These are phyloP conservation scores for Whitmania pigra DNA, from an alignment of 1,140 invertebrate species.

Conservation along the genomic window DNA sequence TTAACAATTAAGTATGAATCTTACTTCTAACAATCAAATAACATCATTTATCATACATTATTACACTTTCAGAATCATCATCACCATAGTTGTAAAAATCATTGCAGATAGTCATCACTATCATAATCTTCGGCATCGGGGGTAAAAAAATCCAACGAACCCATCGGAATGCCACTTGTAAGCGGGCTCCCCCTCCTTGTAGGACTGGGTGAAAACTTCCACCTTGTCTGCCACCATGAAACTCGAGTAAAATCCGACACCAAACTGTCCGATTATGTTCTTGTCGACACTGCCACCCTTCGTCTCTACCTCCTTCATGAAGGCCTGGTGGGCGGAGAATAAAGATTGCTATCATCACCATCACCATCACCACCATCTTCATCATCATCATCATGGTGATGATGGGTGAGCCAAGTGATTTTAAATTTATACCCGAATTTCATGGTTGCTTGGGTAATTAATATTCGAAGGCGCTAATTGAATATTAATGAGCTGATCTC, in stretches of 20 bases:
- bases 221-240: slow-evolving; percentile 89
- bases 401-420: too few relatives aligned
- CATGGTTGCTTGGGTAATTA: too few relatives aligned
- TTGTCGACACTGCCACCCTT: slow-evolving; percentile 47
- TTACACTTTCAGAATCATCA: too few relatives aligned
- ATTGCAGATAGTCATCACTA: neutral
- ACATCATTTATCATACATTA: too few relatives aligned
- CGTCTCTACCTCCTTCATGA: slow-evolving; percentile 68
- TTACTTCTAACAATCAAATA: too few relatives aligned
- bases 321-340: slow-evolving; percentile 47
- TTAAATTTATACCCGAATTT: too few relatives aligned
- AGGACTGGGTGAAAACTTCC: slow-evolving; percentile 65
- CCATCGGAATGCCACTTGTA: slow-evolving; percentile 80
- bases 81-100: too few relatives aligned
- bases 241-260: slow-evolving; percentile 94
- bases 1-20: too few relatives aligned
- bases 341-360: neutral
- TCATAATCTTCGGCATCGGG: neutral
- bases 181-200: slow-evolving; percentile 49
- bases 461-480: too few relatives aligned
- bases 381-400: too few relatives aligned
- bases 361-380: too few relatives aligned
- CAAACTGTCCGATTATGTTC: slow-evolving; percentile 88
- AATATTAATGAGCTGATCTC: neutral
- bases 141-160: slow-evolving; percentile 43